A percentile compares a stretch with the other conserved stretches of the same genome.
Conservation (phyloP, 2,797 vertebrate species). For the Leuciscus waleckii region DNA sequence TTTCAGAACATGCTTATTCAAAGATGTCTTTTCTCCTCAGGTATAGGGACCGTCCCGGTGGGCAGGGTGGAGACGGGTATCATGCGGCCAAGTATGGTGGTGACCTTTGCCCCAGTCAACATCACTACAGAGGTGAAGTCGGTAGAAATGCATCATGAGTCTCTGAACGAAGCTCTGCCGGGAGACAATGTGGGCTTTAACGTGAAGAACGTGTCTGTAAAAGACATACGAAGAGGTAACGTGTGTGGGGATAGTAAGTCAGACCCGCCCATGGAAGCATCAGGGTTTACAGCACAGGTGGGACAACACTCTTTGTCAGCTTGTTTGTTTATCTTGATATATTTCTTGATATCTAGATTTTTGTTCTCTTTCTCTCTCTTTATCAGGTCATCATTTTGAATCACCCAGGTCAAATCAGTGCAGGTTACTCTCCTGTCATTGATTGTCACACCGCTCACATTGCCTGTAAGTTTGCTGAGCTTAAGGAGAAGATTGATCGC, state of each 20-base stretch:
- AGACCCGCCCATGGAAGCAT: slow-evolving; percentile 62
- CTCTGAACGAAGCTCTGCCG: slow-evolving; percentile 65
- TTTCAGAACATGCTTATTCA: neutral
- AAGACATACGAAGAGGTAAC: slow-evolving; percentile 68
- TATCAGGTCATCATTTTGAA: slow-evolving; percentile 88
- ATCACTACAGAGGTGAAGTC: slow-evolving; percentile 69
- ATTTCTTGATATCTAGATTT: neutral
- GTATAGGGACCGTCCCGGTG: slow-evolving; percentile 70
- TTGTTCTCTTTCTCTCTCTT: neutral
- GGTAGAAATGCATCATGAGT: slow-evolving; percentile 75
- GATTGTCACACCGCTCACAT: slow-evolving; percentile 92
- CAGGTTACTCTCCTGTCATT: slow-evolving; percentile 86
- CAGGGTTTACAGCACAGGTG: slow-evolving; percentile 67
- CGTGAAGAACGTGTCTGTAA: slow-evolving; percentile 68
- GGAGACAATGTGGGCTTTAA: slow-evolving; percentile 72
- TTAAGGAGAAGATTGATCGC: slow-evolving; percentile 88
- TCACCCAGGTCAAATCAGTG: slow-evolving; percentile 88
- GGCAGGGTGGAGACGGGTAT: slow-evolving; percentile 68
- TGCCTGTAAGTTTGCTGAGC: slow-evolving; percentile 87
- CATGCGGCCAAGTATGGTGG: slow-evolving; percentile 64
- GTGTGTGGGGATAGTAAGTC: slow-evolving; percentile 66
- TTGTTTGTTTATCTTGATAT: neutral
- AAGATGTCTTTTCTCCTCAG: slow-evolving; percentile 43
- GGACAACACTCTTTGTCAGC: neutral
- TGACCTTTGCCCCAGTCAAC: slow-evolving; percentile 67